Conservation (phyloP, 30 jellyfish, hydroid and myxozoan genomes). For the Hydractinia symbiolongicarpus region DNA sequence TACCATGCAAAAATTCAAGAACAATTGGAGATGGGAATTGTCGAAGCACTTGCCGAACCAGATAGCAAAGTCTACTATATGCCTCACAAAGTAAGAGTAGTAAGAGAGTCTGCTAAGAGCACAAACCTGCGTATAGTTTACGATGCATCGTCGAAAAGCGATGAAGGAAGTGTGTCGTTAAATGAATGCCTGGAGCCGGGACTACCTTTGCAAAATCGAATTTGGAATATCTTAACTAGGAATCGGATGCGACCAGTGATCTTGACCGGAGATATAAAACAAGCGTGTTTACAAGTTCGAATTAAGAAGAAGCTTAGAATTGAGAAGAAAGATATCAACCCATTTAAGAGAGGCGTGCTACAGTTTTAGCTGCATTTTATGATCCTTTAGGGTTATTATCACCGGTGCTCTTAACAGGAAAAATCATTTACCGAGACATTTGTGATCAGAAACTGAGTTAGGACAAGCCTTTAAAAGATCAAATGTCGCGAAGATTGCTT, state of each 20-base stretch:
- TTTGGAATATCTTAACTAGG: slow-evolving; percentile 39
- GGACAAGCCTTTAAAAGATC: slow-evolving; percentile 28
- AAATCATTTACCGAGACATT: slow-evolving; percentile 29
- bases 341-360: too few species aligned
- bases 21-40: slow-evolving; percentile 53
- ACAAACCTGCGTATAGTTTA: slow-evolving; percentile 48
- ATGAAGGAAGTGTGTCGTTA: slow-evolving; percentile 38
- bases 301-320: slow-evolving; percentile 25
- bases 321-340: too few species aligned
- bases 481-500: too few species aligned
- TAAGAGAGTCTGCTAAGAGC: background rate
- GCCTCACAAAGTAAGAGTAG: slow-evolving; percentile 50
- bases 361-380: too few species aligned
- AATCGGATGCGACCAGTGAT: slow-evolving; percentile 31
- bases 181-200: slow-evolving; percentile 68
- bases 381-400: too few species aligned
- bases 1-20: slow-evolving; percentile 17
- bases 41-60: slow-evolving; percentile 60
- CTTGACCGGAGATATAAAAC: slow-evolving; percentile 59
- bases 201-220: slow-evolving; percentile 45
- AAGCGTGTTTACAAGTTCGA: slow-evolving; percentile 54
- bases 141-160: slow-evolving; percentile 44
- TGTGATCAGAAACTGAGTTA: slow-evolving; percentile 49
- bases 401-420: background rate
- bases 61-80: slow-evolving; percentile 37